Base-by-base conservation (phyloP, 1,140 invertebrate genomes). In the Aphelenchoides avenae region DNA sequence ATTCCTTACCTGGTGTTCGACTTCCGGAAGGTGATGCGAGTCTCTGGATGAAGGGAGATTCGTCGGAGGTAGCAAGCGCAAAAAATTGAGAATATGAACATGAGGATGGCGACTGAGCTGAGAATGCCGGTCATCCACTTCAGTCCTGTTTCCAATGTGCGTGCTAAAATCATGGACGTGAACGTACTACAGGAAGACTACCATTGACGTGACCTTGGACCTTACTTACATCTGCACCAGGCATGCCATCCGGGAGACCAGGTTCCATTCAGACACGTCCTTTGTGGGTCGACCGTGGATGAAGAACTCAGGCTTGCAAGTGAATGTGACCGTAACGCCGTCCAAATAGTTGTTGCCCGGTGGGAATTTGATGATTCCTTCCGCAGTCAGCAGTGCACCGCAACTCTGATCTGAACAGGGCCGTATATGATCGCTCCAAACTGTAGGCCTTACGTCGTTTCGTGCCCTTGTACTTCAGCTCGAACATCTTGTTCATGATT, bases 291-390 rank as follows among this genome's bases (percentile, higher is more conserved):
- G 15, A n/a, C 70, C 70, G 33, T 71, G 70, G 34, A 73, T 67
- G 46, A 74, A 71, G 43, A 63, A 71, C 30, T 73, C 61, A 9
- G 70, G 70, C 44, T 71, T 71, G 37, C 70, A 71, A 7, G 70
- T 74, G 54, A 71, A 71, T 5, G 65, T 71, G 18, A 71, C 70
- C 13, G 44, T 56, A 20, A 61, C 70, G 0, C 66, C 66, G 42
- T 71, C 70, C 13, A 71, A 37, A 47, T 71, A 31, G 53, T 68
- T 33, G 66, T 64, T 64, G 29, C 61, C 68, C 22, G 69, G 69
- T 6, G 69, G 69, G 41, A 52, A 68, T 53, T 71, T 71, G 4
- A 71, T 44, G 18, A 72, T 66, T 18, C 69, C 69, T 27, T 66
- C 52, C 22, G 60, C 54, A 20, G 57, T 72, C 13, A 64, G 54